Conservation (phyloP, 2,113 vertebrate species). For the Halcyon senegalensis region DNA sequence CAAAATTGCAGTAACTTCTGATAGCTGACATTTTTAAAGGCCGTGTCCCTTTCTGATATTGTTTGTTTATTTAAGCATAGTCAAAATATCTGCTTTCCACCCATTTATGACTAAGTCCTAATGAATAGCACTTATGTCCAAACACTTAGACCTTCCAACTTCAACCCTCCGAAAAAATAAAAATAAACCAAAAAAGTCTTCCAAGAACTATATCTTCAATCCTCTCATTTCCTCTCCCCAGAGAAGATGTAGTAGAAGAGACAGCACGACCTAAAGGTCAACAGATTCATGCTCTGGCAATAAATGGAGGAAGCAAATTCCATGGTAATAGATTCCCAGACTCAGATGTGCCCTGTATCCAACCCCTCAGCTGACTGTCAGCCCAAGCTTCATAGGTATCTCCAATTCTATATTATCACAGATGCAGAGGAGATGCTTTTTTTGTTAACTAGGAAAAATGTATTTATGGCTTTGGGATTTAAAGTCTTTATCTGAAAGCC, state of each 20-base stretch:
- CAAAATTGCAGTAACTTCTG: constrained; percentile 6
- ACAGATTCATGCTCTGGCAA: background rate
- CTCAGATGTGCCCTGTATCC: background rate
- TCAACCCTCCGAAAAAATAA: background rate
- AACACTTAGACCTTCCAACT: background rate
- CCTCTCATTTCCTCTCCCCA: background rate
- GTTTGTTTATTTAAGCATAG: constrained; percentile 36
- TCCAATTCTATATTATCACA: background rate
- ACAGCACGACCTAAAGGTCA: background rate
- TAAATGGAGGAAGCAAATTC: background rate
- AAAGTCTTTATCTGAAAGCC: background rate
- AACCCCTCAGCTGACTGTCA: background rate
- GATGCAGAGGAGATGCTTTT: background rate
- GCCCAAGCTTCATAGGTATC: background rate
- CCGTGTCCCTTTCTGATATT: background rate
- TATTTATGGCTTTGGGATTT: background rate
- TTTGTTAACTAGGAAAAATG: background rate
- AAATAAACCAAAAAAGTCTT: background rate
- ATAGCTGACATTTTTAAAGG: constrained; percentile 30
- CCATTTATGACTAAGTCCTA: background rate
- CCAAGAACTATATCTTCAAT: background rate
- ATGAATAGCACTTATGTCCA: background rate
- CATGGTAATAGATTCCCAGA: background rate
- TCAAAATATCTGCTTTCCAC: background rate
- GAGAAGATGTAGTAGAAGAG: background rate